Evolutionary conservation across 2,113 vertebrate species (phyloP), one percentile per base, ranked within the genome.

Genomic region (Glareola pratincola): DNA sequence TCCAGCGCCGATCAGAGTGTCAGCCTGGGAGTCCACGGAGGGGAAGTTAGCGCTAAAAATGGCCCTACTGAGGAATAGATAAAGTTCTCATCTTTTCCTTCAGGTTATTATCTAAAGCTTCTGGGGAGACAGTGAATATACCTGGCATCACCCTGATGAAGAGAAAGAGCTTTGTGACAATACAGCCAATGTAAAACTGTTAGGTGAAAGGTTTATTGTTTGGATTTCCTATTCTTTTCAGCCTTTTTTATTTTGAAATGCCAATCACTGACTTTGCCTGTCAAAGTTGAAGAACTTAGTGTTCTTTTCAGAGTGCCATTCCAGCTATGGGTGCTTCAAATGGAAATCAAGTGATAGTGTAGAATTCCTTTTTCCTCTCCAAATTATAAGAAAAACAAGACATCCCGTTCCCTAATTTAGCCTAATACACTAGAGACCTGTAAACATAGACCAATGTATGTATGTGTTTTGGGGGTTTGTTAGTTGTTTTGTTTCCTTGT

Each of bases 401-500:
- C 15, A 37, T 36, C 6, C 41, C 19, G 5, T 77, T 32, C 19
- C 10, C 2, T 17, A 8, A 3, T 39, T 85, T 77, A 78, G 19
- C 60, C 34, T 54, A 22, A 24, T 14, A 29, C 0, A 4, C 62
- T 32, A 74, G n/a, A 74, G 29, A 1, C 13, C 56, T 87, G 17
- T 43, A 34, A 74, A 47, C 29, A 17, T 4, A 67, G 60, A 27
- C 9, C 54, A 39, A 59, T 32, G 8, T 26, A 36, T 73, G 4
- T 4, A 14, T 20, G 14, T 45, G 14, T 22, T 73, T 72, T 39
- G 48, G 12, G 26, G 48, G 14, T 23, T 8, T 19, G 26, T 17
- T 47, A 60, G 7, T 37, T 34, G 14, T 30, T 62, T 16, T 19
- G 2, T 8, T 14, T 36, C 30, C 2, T 0, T 2, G 1, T 10